Conservation (phyloP, 2,888 invertebrate species). For the Rhamphomyia laevipes region DNA sequence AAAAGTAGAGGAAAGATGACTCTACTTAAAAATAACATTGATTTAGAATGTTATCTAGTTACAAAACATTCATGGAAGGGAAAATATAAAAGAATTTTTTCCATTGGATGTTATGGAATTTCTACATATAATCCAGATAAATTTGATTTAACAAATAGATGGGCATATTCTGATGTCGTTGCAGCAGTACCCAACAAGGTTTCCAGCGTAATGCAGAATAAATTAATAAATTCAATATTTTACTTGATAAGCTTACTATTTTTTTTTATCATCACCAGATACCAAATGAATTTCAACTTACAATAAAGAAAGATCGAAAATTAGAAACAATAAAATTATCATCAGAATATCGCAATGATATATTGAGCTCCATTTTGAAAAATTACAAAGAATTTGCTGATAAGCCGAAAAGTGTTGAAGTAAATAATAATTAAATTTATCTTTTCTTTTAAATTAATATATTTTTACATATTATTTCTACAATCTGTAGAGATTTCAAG, state of each 20-base stretch:
- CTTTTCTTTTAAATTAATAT: background rate
- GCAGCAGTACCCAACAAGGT: slow-evolving; percentile 52
- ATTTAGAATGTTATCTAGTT: slow-evolving; percentile 92
- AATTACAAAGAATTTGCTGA: slow-evolving; percentile 69
- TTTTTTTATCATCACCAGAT: slow-evolving; percentile 32
- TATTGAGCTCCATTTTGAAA: slow-evolving; percentile 82
- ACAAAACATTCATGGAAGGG: slow-evolving; percentile 99
- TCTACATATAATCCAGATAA: slow-evolving; percentile 93
- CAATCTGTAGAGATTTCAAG: slow-evolving; percentile 60
- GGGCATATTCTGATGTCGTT: slow-evolving; percentile 73
- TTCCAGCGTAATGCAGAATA: slow-evolving; percentile 32
- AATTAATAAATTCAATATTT: background rate
- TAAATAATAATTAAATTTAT: slow-evolving; percentile 37
- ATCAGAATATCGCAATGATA: slow-evolving; percentile 84
- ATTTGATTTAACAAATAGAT: slow-evolving; percentile 87
- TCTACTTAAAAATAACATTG: slow-evolving; percentile 69
- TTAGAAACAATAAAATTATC: slow-evolving; percentile 92
- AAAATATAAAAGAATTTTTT: slow-evolving; percentile 96
- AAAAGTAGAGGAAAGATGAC: slow-evolving; percentile 20
- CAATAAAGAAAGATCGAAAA: slow-evolving; percentile 82
- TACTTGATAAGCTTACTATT: background rate
- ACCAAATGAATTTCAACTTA: slow-evolving; percentile 61
- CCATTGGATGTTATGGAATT: slow-evolving; percentile 88
- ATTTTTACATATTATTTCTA: slow-evolving; percentile 7
- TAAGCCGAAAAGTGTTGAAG: slow-evolving; percentile 65